phyloP scores from a whole-genome alignment of 2,113 vertebrate species.

The Chloebia gouldiae region DNA sequence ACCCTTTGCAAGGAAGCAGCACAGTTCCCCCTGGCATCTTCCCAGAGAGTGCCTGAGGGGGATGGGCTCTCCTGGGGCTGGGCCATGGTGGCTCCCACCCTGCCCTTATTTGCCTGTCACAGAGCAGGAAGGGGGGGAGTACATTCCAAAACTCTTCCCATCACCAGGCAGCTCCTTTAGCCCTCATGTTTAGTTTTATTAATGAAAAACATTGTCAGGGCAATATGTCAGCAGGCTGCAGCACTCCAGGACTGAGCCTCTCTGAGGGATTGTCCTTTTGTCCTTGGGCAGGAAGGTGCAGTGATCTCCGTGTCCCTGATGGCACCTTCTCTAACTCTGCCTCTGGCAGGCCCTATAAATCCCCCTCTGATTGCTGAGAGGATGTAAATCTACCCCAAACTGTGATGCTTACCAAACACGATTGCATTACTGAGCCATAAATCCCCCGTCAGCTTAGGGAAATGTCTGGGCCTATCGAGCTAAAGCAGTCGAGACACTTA shows the following conservation, averaged over 20 bases:
- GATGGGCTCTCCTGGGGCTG: background rate
- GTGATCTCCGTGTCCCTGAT: background rate
- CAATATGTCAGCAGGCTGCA: background rate
- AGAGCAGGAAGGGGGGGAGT: background rate
- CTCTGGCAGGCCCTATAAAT: constrained; percentile 16
- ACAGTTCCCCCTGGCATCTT: background rate
- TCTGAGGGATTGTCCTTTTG: background rate
- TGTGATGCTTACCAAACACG: background rate
- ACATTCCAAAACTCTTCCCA: background rate
- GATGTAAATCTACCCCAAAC: constrained; percentile 13
- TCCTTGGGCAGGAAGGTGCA: background rate
- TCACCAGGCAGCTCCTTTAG: background rate
- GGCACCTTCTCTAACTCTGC: background rate
- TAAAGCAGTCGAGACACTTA: constrained; percentile 50
- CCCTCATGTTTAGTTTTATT: background rate
- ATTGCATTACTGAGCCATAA: constrained; percentile 60
- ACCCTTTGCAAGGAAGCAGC: background rate
- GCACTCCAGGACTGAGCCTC: background rate
- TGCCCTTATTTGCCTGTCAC: background rate
- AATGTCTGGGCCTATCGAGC: background rate
- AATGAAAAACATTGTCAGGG: background rate
- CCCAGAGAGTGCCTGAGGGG: accelerated
- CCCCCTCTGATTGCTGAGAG: background rate
- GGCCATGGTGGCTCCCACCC: background rate
- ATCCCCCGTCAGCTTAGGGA: constrained; percentile 29